Percentiles rank a stretch among this genome's conserved stretches.
Conservation (phyloP, 2,888 invertebrate species). For the Rosalia funebris region DNA sequence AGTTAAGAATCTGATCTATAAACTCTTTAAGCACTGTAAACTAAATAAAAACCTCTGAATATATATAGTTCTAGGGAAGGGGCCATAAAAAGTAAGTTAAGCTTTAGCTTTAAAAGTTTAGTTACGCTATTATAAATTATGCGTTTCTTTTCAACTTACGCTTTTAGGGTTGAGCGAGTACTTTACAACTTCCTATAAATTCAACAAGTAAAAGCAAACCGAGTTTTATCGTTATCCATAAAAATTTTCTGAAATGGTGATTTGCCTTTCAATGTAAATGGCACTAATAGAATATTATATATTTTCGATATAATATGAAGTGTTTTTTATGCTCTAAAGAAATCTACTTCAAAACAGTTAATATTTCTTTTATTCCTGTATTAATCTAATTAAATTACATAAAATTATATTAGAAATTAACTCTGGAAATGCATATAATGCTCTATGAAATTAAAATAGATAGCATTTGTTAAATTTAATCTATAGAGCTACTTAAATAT, state of each 20-base stretch:
- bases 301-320: too few species aligned
- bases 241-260: neutral
- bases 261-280: neutral
- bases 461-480: too few species aligned
- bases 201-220: neutral
- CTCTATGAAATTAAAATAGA: too few species aligned
- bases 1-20: too few species aligned
- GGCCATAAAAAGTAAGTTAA: neutral
- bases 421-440: too few species aligned
- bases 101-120: neutral
- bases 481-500: too few species aligned
- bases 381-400: too few species aligned
- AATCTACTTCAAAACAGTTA: neutral
- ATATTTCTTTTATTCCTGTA: too few species aligned
- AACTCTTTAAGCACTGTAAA: too few species aligned
- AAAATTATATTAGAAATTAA: too few species aligned
- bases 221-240: neutral
- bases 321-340: neutral
- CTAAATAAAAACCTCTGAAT: too few species aligned
- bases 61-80: neutral
- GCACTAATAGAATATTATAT: neutral
- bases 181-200: neutral
- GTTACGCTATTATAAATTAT: neutral
- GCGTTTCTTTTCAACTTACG: neutral
- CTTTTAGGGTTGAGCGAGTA: neutral